Percentiles rank a stretch among this genome's conserved stretches.
Evolutionary conservation across 2,888 invertebrate species (phyloP).

Genomic region (Frankliniella intonsa): DNA sequence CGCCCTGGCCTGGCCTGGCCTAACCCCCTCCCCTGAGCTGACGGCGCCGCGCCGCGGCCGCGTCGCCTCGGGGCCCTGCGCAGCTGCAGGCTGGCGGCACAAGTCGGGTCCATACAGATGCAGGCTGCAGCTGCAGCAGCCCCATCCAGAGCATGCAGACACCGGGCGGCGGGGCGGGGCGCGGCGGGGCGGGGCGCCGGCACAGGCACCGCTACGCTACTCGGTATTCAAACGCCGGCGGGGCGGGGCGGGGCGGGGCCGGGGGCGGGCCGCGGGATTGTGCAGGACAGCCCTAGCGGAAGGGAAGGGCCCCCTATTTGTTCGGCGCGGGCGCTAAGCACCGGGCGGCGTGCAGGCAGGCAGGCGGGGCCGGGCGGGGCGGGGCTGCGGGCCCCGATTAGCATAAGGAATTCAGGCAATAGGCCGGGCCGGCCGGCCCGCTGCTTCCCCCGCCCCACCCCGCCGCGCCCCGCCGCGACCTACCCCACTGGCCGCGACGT

Average conservation of each 20-base stretch:
- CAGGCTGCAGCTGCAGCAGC: too few relatives aligned
- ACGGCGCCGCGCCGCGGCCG: background rate
- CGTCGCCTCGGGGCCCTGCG: background rate
- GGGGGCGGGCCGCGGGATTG: background rate
- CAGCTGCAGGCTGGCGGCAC: too few relatives aligned
- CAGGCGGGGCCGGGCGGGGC: background rate
- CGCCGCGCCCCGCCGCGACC: too few relatives aligned
- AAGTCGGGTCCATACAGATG: too few relatives aligned
- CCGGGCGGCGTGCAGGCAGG: too few relatives aligned
- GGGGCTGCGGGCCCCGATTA: background rate
- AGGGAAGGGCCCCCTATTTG: too few relatives aligned
- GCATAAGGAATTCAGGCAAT: background rate
- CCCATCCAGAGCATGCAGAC: too few relatives aligned
- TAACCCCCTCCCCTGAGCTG: background rate
- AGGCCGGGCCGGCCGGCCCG: too few relatives aligned
- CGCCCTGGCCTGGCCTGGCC: background rate
- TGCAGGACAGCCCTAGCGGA: too few relatives aligned
- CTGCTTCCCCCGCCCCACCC: too few relatives aligned
- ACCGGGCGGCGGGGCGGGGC: background rate
- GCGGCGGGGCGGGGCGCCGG: background rate
- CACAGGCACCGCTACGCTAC: background rate
- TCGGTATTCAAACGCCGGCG: background rate
- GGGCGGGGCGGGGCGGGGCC: background rate
- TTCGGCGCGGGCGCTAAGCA: background rate
- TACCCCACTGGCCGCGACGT: too few relatives aligned